A percentile compares a stretch with the other conserved stretches of the same genome.
Conservation (phyloP, 1,140 invertebrate genomes). For the Mizuhopecten yessoensis region DNA sequence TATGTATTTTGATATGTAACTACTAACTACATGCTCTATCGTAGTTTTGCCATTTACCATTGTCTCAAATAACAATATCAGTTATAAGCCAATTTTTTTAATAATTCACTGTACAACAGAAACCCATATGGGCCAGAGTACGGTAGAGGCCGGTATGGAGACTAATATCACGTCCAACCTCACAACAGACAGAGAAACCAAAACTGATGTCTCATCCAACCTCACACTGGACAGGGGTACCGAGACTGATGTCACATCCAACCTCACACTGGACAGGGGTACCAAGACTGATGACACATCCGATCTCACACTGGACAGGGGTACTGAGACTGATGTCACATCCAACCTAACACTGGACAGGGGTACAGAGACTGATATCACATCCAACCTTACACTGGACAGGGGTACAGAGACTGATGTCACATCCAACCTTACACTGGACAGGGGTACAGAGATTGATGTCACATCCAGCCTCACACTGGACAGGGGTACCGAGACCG, state of each 20-base stretch:
- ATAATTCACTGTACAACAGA: too few relatives aligned
- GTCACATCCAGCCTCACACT: neutral
- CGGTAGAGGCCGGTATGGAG: neutral
- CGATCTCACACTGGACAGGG: neutral
- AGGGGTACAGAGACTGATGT: neutral
- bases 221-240: neutral
- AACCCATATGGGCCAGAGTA: too few relatives aligned
- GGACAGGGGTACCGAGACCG: neutral
- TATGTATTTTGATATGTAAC: too few relatives aligned
- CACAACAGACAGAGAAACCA: neutral
- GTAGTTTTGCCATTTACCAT: too few relatives aligned
- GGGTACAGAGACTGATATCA: neutral
- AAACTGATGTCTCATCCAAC: neutral
- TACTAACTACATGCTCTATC: too few relatives aligned
- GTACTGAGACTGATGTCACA: too few relatives aligned
- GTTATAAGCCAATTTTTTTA: too few relatives aligned
- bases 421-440: neutral
- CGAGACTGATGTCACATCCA: neutral
- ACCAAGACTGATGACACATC: neutral
- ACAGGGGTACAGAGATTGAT: neutral
- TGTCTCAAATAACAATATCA: too few relatives aligned
- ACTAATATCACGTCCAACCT: neutral
- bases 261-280: neutral
- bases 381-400: neutral
- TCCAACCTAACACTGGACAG: neutral